phyloP scores from a whole-genome alignment of 2,113 vertebrate species.

The Salvelinus alpinus region DNA sequence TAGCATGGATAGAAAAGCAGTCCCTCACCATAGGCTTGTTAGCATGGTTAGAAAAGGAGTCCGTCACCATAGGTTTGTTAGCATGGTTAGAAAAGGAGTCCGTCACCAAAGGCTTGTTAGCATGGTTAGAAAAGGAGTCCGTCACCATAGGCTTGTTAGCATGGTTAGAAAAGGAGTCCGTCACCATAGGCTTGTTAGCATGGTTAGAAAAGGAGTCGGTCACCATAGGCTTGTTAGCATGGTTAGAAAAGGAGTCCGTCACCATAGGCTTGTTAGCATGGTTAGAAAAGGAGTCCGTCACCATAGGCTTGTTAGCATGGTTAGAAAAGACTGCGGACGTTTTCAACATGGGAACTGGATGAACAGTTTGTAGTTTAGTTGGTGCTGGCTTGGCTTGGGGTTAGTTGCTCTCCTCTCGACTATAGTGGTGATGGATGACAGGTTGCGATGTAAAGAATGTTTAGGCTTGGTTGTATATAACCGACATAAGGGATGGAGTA shows the following conservation, averaged over 20 bases:
- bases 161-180: not conserved
- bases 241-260: not conserved
- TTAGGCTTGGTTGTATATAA: too few relatives aligned
- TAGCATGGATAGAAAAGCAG: conserved; percentile 1
- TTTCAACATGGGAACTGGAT: conserved; percentile 52
- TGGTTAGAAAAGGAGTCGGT: not conserved
- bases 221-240: not conserved
- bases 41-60: not conserved
- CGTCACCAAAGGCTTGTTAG: not conserved
- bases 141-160: not conserved
- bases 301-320: not conserved
- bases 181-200: not conserved
- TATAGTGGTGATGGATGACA: too few relatives aligned
- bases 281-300: not conserved
- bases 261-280: not conserved
- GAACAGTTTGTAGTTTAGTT: conserved; percentile 46
- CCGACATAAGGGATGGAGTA: too few relatives aligned
- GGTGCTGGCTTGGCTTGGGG: too few relatives aligned
- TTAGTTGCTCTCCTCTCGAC: too few relatives aligned
- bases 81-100: conserved; percentile 3
- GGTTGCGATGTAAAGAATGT: too few relatives aligned
- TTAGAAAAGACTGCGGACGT: conserved; percentile 39
- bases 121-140: not conserved
- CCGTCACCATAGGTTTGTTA: not conserved
- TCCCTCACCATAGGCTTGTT: not conserved